phyloP scores from a whole-genome alignment of 2,888 invertebrate genomes.

The Tenodera sinensis region DNA sequence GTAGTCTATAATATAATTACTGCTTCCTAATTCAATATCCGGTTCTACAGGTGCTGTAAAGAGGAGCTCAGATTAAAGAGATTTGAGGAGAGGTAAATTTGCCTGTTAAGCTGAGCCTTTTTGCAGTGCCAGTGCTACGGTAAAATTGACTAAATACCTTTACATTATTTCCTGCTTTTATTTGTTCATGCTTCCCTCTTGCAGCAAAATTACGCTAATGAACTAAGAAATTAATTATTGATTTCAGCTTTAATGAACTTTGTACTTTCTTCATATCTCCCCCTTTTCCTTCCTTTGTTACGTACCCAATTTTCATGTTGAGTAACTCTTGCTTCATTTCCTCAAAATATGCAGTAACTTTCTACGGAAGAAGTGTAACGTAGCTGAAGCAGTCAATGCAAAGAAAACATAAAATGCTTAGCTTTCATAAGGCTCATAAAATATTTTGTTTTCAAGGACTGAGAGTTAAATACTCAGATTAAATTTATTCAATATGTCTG shows the following conservation, averaged over 20 bases:
- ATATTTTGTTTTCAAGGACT: too few species aligned
- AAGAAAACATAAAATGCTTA: too few species aligned
- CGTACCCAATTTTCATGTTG: not conserved
- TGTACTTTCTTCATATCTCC: not conserved
- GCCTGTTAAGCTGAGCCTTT: not conserved
- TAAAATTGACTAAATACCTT: not conserved
- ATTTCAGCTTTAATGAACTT: not conserved
- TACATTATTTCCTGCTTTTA: not conserved
- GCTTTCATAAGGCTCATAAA: too few species aligned
- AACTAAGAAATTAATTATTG: not conserved
- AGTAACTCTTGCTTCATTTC: not conserved
- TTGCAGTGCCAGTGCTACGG: not conserved
- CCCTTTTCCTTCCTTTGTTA: not conserved
- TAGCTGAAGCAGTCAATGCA: too few species aligned
- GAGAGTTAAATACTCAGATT: too few species aligned
- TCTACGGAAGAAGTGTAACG: too few species aligned
- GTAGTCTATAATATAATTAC: too few species aligned
- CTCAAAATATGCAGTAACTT: too few species aligned
- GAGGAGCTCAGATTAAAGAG: not conserved
- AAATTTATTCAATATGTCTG: too few species aligned
- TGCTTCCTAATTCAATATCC: too few species aligned
- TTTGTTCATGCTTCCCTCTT: not conserved
- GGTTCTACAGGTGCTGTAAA: too few species aligned
- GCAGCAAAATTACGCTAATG: not conserved
- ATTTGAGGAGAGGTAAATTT: not conserved